phyloP scores from a whole-genome alignment of 2,797 vertebrate genomes.

The Centroberyx gerrardi region DNA sequence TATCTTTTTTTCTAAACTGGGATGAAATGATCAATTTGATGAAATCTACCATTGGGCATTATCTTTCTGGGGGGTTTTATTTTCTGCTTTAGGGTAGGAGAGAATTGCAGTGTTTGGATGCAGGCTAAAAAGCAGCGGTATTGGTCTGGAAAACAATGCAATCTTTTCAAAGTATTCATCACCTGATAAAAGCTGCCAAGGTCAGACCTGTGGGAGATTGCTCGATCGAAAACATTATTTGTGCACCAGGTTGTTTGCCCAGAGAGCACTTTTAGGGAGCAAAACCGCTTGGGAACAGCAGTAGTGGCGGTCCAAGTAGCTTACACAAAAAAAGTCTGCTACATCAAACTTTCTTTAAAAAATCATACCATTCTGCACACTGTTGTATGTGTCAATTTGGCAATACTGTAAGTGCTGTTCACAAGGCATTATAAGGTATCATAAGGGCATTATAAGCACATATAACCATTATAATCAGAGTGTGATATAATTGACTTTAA shows the following conservation, averaged over 20 bases:
- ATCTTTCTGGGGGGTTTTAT: constrained; percentile 37
- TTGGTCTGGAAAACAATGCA: constrained; percentile 62
- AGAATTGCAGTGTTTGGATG: constrained; percentile 33
- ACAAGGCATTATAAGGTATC: too few relatives aligned
- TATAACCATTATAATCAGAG: too few relatives aligned
- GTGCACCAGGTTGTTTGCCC: constrained; percentile 45
- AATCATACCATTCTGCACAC: constrained; percentile 4
- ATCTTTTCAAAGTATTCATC: constrained; percentile 77
- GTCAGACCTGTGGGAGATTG: constrained; percentile 73
- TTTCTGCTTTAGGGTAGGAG: constrained; percentile 47
- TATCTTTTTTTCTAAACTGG: constrained; percentile 19
- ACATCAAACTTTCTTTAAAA: constrained; percentile 46
- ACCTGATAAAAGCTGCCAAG: constrained; percentile 81
- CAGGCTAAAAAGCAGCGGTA: constrained; percentile 32
- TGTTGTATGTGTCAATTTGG: too few relatives aligned
- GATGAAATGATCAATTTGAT: constrained; percentile 59
- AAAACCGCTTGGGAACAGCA: constrained; percentile 30
- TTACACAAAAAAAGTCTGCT: constrained; percentile 29
- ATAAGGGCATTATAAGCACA: too few relatives aligned
- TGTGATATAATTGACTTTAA: too few relatives aligned
- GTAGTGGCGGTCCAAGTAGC: constrained; percentile 16
- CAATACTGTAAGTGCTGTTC: too few relatives aligned
- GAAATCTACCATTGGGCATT: constrained; percentile 63
- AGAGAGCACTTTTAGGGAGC: constrained; percentile 60
- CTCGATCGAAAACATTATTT: constrained; percentile 68